Base-by-base conservation (phyloP, 2,888 invertebrate genomes). In the Parnassius apollo region DNA sequence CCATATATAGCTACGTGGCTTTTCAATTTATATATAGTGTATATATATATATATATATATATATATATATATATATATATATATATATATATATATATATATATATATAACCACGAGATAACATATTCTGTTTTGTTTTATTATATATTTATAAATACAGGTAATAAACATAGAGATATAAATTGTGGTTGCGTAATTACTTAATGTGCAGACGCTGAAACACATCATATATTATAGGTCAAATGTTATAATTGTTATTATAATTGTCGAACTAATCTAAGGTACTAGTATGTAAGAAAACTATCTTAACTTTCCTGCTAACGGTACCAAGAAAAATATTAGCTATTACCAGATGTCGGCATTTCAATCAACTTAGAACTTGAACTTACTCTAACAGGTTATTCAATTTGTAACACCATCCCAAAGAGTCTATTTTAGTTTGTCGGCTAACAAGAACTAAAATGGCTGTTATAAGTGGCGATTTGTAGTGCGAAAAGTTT, bases 241-340 rank as follows among this genome's bases (percentile, higher is more conserved):
- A 82, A 82, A 82, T 62, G 58, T 58, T 52, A 18, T 54, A 58
- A 11, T 54, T 18, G 54, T 58, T 62, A 62, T 58, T 52, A 18
- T 54, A 62, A 11, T 54, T 18, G 54, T 58, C 53, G 22, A 59
- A 51, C 45, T 58, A 13, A 18, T 46, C 44, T 46, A 51, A 50
- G 25, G 25, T 25, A 25, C 25, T 25, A 53, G 55, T 42, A 22
- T 59, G 55, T 54, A 35, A 42, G 42, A 44, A 48, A 62, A 50
- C 54, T 53, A 49, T 57, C 50, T 51, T 22, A 59, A 63, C 55
- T 59, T 63, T 51, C 12, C 54, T 55, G 58, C 65, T 55, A 59
- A 75, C 79, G 78, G 75, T 87, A 89, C 89, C 88, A 83, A 86
- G 88, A 87, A 86, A 89, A 86, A 86, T 85, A 87, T 86, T 83